Evolutionary conservation across 2,113 vertebrate species (phyloP).

Genomic region (Mastomys natalensis): DNA sequence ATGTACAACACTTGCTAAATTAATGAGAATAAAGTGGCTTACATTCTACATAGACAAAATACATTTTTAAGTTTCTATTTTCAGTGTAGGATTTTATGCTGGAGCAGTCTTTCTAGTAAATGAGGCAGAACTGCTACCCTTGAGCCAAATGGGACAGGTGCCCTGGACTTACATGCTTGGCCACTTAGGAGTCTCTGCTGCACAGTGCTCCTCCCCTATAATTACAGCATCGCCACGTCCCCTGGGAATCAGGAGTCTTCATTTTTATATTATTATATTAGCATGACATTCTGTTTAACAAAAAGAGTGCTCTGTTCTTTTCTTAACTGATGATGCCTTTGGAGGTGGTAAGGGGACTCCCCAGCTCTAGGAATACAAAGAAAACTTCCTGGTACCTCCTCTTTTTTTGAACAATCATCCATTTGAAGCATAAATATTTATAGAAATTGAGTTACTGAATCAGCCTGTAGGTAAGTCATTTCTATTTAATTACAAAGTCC

Average conservation of each 20-base stretch:
- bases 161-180: neutral
- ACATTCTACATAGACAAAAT: slow-evolving; percentile 52
- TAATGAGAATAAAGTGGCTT: slow-evolving; percentile 60
- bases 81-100: slow-evolving; percentile 27
- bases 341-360: neutral
- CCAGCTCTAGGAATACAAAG: neutral
- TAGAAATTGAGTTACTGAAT: slow-evolving; percentile 12
- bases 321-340: neutral
- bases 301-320: slow-evolving; percentile 49
- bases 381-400: neutral
- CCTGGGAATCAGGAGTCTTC: neutral
- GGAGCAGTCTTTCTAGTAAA: slow-evolving; percentile 4
- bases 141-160: neutral
- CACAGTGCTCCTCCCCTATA: neutral
- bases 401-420: neutral
- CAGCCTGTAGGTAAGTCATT: neutral
- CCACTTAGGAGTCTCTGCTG: neutral
- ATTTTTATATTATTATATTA: neutral
- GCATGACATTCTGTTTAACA: slow-evolving; percentile 56
- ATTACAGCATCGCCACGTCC: neutral
- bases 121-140: slow-evolving; percentile 16
- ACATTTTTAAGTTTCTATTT: slow-evolving; percentile 49
- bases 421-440: slow-evolving; percentile 49
- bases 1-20: neutral
- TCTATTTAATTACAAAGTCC: slow-evolving; percentile 30